Evolutionary conservation across 2,888 invertebrate species (phyloP).

Genomic region (Pimpla rufipes): DNA sequence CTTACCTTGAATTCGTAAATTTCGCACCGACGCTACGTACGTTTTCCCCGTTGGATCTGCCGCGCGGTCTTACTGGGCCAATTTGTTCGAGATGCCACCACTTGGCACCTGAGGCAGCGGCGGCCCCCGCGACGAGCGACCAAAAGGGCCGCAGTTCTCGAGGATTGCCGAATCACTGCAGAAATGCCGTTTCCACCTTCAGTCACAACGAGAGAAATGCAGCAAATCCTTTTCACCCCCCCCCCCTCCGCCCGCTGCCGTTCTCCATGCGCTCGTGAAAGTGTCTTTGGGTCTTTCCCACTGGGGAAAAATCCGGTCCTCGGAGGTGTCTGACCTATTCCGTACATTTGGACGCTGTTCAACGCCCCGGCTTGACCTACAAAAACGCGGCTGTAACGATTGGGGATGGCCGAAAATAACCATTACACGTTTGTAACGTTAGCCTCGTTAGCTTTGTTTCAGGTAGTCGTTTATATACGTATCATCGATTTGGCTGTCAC

Average conservation of each 20-base stretch:
- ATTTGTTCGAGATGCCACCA: slow-evolving; percentile 72
- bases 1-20: slow-evolving; percentile 75
- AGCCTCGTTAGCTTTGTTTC: no score
- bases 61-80: slow-evolving; percentile 60
- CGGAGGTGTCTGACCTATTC: slow-evolving; percentile 28
- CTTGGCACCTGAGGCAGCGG: slow-evolving; percentile 75
- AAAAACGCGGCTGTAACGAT: background rate
- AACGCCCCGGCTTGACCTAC: slow-evolving; percentile 28
- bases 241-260: background rate
- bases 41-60: slow-evolving; percentile 44
- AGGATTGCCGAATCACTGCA: slow-evolving; percentile 80
- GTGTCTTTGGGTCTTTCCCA: slow-evolving; percentile 19
- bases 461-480: no score
- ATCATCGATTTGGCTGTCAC: no score
- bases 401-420: no score
- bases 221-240: slow-evolving; percentile 22
- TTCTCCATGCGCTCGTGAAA: background rate
- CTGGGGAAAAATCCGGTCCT: slow-evolving; percentile 14
- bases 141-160: slow-evolving; percentile 74
- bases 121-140: slow-evolving; percentile 43
- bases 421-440: no score
- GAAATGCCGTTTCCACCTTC: slow-evolving; percentile 66
- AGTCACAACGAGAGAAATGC: slow-evolving; percentile 50
- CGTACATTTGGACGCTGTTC: slow-evolving; percentile 47
- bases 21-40: slow-evolving; percentile 34